These are phyloP conservation scores for Megaleporinus macrocephalus DNA, from an alignment of 2,113 vertebrate species.

Conservation along the genomic window DNA sequence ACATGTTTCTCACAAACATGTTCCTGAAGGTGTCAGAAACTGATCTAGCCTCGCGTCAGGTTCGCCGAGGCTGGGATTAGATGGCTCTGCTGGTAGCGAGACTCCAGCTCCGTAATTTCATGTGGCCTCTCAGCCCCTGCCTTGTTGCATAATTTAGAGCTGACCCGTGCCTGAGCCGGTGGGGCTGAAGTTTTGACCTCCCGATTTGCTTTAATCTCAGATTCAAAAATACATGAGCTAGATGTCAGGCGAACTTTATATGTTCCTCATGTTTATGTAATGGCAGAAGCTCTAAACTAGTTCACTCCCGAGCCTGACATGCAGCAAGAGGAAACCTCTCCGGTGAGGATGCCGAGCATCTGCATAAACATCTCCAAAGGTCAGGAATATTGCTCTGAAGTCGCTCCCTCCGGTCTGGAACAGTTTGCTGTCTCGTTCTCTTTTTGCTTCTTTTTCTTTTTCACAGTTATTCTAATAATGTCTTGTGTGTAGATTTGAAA, in stretches of 20 bases:
- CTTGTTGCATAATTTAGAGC: constrained; percentile 72
- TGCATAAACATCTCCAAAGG: constrained; percentile 45
- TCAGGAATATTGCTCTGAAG: constrained; percentile 28
- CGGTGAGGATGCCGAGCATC: constrained; percentile 22
- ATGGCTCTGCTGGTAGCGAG: constrained; percentile 69
- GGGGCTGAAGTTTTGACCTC: constrained; percentile 72
- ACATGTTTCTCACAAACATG: not conserved
- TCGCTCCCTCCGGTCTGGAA: constrained; percentile 19
- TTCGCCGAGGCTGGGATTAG: constrained; percentile 53
- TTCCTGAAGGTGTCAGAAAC: constrained; percentile 7
- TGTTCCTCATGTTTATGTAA: constrained; percentile 70
- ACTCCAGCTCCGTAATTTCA: constrained; percentile 66
- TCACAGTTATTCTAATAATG: not conserved
- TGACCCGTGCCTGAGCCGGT: constrained; percentile 63
- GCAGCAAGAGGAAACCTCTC: constrained; percentile 29
- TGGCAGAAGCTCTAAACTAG: constrained; percentile 53
- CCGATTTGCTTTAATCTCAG: constrained; percentile 68
- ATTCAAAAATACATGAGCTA: constrained; percentile 64
- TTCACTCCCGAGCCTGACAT: constrained; percentile 40
- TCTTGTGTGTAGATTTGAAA: too few species aligned
- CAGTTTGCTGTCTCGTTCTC: not conserved
- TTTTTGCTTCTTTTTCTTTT: not conserved
- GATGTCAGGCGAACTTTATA: constrained; percentile 54
- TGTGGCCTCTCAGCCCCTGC: constrained; percentile 52
- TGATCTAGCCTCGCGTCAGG: constrained; percentile 28